Evolutionary conservation across 2,888 invertebrate species (phyloP), one percentile per base, ranked within the genome.

Genomic region (Odontomyia ornata): DNA sequence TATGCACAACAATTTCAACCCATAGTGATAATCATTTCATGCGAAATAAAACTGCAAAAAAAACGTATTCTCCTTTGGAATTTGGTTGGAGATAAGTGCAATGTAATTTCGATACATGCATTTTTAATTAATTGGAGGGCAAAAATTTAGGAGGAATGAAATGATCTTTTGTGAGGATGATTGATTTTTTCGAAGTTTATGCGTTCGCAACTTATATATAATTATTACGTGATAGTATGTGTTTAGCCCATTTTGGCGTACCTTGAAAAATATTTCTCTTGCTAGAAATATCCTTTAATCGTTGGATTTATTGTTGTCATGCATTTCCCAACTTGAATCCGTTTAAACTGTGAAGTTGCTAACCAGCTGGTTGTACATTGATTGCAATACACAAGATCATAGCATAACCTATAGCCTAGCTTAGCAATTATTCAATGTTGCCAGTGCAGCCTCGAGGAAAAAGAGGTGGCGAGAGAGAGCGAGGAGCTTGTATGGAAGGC

Each of bases 401-500:
- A 36, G 9, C 36, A 36, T 36, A 36, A 36, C 3, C 5, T 36
- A 36, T 9, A 36, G 21, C 9, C 57, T 60, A 60, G 57, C 57
- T 4, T 7, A 25, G 25, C 36, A 18, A 13, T 52, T 52, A 52
- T 13, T 18, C 52, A 52, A 52, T 52, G 52, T 15, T 5, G 36
- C 9, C 9, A 25, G 4, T n/a, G n/a, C 57, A 60, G 25, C 21
- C 23, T 60, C 25, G 4, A 9, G 21, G 21, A 18, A 15, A 3
- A 60, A 60, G 57, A 60, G 25, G 5, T 60, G 57, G 21, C 5
- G 23, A 1, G 57, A n/a, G n/a, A 25, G 52, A 9, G 23, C 18
- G 56, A 3, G 30, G 28, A 18, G 28, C 28, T 7, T n/a, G 18
- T 13, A 13, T 73, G 62, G 72, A 79, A 77, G 79, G 77, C 75